Conservation (phyloP, 2,888 invertebrate genomes). For the Standfussiana lucernea region DNA sequence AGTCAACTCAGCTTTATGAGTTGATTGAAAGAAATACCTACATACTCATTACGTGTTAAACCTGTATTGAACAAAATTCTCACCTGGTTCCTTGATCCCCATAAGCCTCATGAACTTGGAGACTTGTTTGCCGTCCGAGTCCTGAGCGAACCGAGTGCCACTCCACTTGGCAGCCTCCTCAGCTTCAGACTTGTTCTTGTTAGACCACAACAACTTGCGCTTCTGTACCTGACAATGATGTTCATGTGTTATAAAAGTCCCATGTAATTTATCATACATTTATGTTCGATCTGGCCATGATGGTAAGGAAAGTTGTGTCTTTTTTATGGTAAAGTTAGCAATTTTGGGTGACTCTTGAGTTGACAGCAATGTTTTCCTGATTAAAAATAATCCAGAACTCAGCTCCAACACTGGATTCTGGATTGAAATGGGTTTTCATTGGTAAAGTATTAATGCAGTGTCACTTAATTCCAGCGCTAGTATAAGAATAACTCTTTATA, state of each 20-base stretch:
- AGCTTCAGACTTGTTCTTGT: slow-evolving; percentile 91
- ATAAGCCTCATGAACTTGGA: slow-evolving; percentile 99
- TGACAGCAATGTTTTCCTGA: not conserved
- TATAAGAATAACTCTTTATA: too few relatives aligned
- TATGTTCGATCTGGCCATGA: not conserved
- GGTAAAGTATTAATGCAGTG: not conserved
- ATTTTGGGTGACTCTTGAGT: not conserved
- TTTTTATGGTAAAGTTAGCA: not conserved
- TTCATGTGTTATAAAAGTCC: not conserved
- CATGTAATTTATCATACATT: not conserved
- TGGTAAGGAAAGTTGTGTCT: not conserved
- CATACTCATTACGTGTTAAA: not conserved
- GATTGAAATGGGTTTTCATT: too few relatives aligned
- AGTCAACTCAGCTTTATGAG: not conserved
- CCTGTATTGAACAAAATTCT: not conserved
- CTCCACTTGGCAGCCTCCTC: slow-evolving; percentile 93
- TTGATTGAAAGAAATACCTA: too few relatives aligned
- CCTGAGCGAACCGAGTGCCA: slow-evolving; percentile 96
- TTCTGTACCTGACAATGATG: slow-evolving; percentile 92
- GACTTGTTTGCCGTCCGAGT: slow-evolving; percentile 97
- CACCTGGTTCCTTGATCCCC: slow-evolving; percentile 95
- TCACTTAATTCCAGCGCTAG: not conserved
- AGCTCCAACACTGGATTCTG: not conserved
- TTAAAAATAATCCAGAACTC: not conserved
- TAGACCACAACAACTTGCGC: slow-evolving; percentile 97